Base-by-base conservation (phyloP, 2,113 vertebrate genomes). In the Vimba vimba region DNA sequence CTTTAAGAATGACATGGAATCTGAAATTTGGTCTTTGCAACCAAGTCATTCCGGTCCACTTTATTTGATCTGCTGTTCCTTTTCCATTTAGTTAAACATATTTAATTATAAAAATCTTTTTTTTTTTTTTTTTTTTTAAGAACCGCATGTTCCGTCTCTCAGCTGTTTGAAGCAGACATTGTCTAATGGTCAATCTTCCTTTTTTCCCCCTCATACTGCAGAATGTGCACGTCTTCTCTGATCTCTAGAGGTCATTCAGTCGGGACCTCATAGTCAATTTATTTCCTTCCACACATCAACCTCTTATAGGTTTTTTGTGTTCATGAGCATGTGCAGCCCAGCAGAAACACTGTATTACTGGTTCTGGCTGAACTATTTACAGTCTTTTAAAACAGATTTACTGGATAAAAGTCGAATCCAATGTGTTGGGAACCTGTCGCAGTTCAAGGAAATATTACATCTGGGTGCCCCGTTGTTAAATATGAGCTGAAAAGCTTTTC, bases 371-470 rank as follows among this genome's bases (percentile, higher is more conserved):
- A 68, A 81, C 60, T 68, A 81, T 81, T 82, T 55, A 52, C 19
- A 83, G 81, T 73, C 68, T 73, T 66, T 83, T 57, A 73, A 83
- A 83, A 17, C 23, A 43, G 81, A 83, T 83, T 73, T 73, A 83
- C 64, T 23, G 21, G 30, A 39, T 59, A 43, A n/a, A 83, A 82
- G 47, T 73, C 6, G 4, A 57, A 57, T 25, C 12, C 66, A 55
- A 5, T 68, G 30, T 73, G 68, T 60, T 79, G 33, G n/a, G 55
- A 60, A 27, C 30, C 52, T 60, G 55, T 69, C 30, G 0, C 47
- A 39, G 50, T 43, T 83, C 47, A 23, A 73, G 50, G 66, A 83
- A 71, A 71, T 73, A 83, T 25, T 83, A 9, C 47, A 27, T 73
- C 21, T 36, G 6, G 12, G 47, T 83, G 47, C 17, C 47, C 45